Evolutionary conservation across 2,888 invertebrate species (phyloP), one percentile per base, ranked within the genome.

Genomic region (Eupeodes luniger): DNA sequence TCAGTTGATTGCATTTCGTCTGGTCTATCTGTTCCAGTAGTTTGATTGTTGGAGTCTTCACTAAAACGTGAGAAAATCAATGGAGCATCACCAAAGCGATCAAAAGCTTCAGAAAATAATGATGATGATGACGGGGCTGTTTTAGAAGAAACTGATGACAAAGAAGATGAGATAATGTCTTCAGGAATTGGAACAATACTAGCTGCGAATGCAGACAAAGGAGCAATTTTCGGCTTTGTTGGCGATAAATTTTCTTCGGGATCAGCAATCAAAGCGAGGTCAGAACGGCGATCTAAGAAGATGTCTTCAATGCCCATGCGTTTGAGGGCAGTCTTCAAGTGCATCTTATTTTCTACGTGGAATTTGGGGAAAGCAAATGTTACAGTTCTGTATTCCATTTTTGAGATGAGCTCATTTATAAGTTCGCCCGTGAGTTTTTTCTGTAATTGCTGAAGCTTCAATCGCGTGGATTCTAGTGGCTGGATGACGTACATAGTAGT

Each of bases 331-430:
- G 93, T 88, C 79, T 94, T 95, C 59, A 97, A 92, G 88, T 95
- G 94, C 4, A 95, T 90, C 0, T 94, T 95, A 66, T 94, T 95
- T 85, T 95, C 94, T 1, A 97, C 93, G 90, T 96, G 95, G 96
- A 97, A 96, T 92, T 96, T 96, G 0, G 97, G 97, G 47, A 95
- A 94, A 0, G 96, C 92, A 2, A 96, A 93, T 40, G 95, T 94
- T 6, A 94, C 93, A 9, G 93, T 93, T 40, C 92, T 93, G 61
- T 91, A 88, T n/a, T 90, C 85, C 93, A 93, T 93, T 85, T 91
- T 91, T 4, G 91, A 90, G 12, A 94, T 93, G 90, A 93, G 90
- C 0, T 90, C 75, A 49, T 94, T 92, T 49, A 96, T 92, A 44
- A 93, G 92, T 0, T 92, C 92, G 0, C 94, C 92, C 0, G 93